Evolutionary conservation across 1,140 invertebrate genomes (phyloP), one percentile per base, ranked within the genome.

Genomic region (Bombus terrestris): DNA sequence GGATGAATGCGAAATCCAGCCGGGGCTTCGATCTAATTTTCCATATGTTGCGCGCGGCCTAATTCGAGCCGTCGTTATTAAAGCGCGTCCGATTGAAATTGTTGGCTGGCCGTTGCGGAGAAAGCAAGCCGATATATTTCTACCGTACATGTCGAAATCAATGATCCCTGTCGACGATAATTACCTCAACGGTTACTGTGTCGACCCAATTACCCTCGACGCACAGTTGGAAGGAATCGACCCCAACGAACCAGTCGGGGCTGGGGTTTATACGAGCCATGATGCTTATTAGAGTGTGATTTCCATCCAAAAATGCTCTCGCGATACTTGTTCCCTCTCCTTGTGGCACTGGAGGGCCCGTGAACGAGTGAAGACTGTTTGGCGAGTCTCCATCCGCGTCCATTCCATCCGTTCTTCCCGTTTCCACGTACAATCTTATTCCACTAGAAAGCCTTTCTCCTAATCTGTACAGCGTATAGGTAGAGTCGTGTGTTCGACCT

Each of bases 221-320:
- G 94, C 99, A 99, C 4, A 99, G 96, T 93, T 98, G 97, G 91
- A 99, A 97, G 83, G 97, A 98, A 94, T 98, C 98, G n/a, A 99
- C 96, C 71, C 99, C 99, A 68, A 99, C 97, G 95, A 99, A 99
- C 99, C 99, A 99, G 96, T 99, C 99, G 0, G 99, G 99, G 57
- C 98, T 99, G 28, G 99, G 99, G 86, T 98, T 97, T 95, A 99
- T 98, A 88, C 97, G 96, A 12, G 97, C 96, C 96, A 98, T 98
- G 91, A 98, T 95, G 53, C 98, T 98, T 76, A 98, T 97, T 97
- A 98, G 94, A 13, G 98, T 98, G 95, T 98, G 98, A 94, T 98
- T 98, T 81, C 98, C 98, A 93, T 99, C 98, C n/a, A 98, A 97
- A 92, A 98, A 98, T 92, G 98, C 98, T 91, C 97, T 96, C 0